Evolutionary conservation across 2,888 invertebrate genomes (phyloP), one percentile per base, ranked within the genome.

Genomic region (Lamellibrachia columna): DNA sequence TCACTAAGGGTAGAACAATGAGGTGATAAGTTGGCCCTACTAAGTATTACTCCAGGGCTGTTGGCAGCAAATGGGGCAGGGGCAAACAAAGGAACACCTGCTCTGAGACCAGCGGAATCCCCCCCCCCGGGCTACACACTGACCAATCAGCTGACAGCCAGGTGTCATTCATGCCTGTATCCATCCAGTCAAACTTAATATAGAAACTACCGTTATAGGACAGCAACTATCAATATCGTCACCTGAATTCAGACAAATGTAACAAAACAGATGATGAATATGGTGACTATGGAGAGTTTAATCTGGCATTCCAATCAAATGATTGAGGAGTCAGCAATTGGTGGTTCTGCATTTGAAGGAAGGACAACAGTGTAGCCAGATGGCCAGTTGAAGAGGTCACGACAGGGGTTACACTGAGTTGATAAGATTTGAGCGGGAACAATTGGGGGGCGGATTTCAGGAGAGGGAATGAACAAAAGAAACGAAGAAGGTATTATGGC

Each of bases 271-370:
- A 15, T 75, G 75, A 11, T 75, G 75, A 75, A 75, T 22, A 75
- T 22, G 75, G 75, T 22, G 22, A 75, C 15, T 11, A 2, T 75
- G 22, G 75, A 75, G 15, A n/a, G 2, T 22, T 15, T 15, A 75
- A 75, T 75, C 75, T 75, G 75, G 75, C 75, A 75, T 75, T 75
- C 75, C 75, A 75, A 75, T 75, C 75, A 75, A 75, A 75, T 75
- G 75, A 15, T 75, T 75, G 6, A n/a, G 75, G 75, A 75, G 15
- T 11, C 7, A 75, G n/a, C 75, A n/a, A n/a, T 75, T 15, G 22
- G 75, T 75, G 15, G n/a, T 75, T 75, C n/a, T 75, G 15, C 15
- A 22, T 75, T 15, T 22, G 22, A n/a, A 75, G 75, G 75, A 75
- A 4, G 75, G 75, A 75, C 75, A 75, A 75, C n/a, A n/a, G 22